Evolutionary conservation across 2,888 invertebrate genomes (phyloP).

Genomic region (Exephanes ischioxanthus): DNA sequence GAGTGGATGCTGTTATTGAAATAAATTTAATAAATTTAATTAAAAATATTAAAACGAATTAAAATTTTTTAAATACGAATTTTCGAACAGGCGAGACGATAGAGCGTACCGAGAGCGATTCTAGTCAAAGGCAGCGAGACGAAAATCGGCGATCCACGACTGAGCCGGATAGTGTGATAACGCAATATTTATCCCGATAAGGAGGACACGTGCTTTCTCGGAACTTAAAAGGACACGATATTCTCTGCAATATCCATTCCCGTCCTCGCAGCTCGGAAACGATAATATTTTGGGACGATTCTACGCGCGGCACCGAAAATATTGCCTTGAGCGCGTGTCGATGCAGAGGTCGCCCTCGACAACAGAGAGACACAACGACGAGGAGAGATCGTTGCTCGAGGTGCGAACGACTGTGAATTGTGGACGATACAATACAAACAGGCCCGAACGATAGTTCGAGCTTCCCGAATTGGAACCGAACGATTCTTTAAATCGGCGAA

Average conservation of each 20-base stretch:
- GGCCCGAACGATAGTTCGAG: background rate
- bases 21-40: too few relatives aligned
- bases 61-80: background rate
- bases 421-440: background rate
- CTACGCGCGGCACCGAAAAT: background rate
- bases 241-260: background rate
- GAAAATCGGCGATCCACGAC: background rate
- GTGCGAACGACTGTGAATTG: constrained; percentile 38
- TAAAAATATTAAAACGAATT: background rate
- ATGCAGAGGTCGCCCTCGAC: constrained; percentile 40
- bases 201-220: constrained; percentile 1
- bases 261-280: background rate
- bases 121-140: constrained; percentile 25
- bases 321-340: background rate
- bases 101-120: background rate
- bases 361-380: constrained; percentile 25
- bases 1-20: background rate
- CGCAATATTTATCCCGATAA: background rate
- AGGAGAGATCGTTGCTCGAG: constrained; percentile 52
- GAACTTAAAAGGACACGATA: background rate
- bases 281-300: constrained; percentile 22
- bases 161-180: background rate
- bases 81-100: background rate
- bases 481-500: background rate
- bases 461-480: background rate